These are phyloP conservation scores for Alauda arvensis DNA, from an alignment of 2,797 vertebrate genomes.

Conservation along the genomic window DNA sequence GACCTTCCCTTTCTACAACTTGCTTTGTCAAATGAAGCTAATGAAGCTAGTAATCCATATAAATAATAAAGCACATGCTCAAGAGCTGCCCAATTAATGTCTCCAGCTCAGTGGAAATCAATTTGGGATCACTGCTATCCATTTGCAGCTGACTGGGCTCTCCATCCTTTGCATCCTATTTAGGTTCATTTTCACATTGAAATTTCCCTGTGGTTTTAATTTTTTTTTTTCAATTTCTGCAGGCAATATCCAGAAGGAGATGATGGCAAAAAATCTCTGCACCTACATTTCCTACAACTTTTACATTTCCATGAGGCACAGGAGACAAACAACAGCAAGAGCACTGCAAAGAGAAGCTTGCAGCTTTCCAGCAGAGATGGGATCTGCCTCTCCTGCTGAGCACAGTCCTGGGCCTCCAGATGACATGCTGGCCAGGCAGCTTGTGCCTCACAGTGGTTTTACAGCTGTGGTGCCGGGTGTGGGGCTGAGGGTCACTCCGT, in stretches of 20 bases:
- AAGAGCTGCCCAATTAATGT: neutral
- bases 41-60: neutral
- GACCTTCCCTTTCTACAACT: neutral
- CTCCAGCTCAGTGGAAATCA: neutral
- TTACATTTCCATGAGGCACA: neutral
- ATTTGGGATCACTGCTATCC: neutral
- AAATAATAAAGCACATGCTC: neutral
- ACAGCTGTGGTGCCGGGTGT: neutral
- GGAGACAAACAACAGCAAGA: neutral
- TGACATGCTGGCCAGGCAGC: rapidly evolving
- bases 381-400: neutral
- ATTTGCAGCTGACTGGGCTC: neutral
- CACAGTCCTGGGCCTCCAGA: neutral
- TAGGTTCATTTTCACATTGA: neutral
- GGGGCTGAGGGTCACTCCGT: neutral
- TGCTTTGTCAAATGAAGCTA: neutral
- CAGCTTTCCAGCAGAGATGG: neutral
- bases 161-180: neutral
- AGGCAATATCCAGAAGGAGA: neutral
- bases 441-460: neutral
- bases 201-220: neutral
- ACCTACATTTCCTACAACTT: neutral
- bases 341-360: neutral
- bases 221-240: neutral
- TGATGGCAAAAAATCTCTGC: neutral